Conservation (phyloP, 2,888 invertebrate species). For the Adelognathus sp. region DNA sequence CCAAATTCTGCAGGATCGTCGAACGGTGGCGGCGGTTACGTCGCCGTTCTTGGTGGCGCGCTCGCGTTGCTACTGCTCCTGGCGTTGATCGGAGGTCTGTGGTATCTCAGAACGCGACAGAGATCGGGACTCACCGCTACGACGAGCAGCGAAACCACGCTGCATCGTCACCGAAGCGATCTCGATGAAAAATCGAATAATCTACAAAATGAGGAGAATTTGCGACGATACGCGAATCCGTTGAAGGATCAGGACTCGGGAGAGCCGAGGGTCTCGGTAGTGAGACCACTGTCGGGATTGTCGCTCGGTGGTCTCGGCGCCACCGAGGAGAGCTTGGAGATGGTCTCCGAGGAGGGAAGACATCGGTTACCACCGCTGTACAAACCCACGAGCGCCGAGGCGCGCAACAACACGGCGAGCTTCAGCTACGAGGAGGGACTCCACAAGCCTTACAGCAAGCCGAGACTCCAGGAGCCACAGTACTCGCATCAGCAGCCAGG, state of each 20-base stretch:
- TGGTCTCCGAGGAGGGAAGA: slow-evolving; percentile 84
- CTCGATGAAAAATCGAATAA: slow-evolving; percentile 93
- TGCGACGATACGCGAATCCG: slow-evolving; percentile 91
- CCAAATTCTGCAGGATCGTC: slow-evolving; percentile 65
- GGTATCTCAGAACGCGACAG: slow-evolving; percentile 74
- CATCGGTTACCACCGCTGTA: slow-evolving; percentile 84
- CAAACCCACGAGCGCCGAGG: slow-evolving; percentile 93
- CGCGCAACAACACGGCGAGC: slow-evolving; percentile 91
- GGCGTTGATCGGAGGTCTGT: slow-evolving; percentile 73
- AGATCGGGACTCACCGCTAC: slow-evolving; percentile 78
- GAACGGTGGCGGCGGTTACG: slow-evolving; percentile 68
- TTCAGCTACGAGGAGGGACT: slow-evolving; percentile 78
- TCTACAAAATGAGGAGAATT: slow-evolving; percentile 94
- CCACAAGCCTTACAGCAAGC: slow-evolving; percentile 79
- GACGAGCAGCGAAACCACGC: slow-evolving; percentile 78
- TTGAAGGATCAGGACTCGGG: slow-evolving; percentile 85
- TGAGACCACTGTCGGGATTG: slow-evolving; percentile 81
- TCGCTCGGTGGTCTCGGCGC: slow-evolving; percentile 81
- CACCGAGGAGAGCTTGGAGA: slow-evolving; percentile 85
- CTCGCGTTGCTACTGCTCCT: slow-evolving; percentile 73
- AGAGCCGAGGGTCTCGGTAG: slow-evolving; percentile 82
- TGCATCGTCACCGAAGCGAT: slow-evolving; percentile 85
- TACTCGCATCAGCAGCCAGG: slow-evolving; percentile 76
- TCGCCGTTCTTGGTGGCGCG: slow-evolving; percentile 76
- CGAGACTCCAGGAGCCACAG: slow-evolving; percentile 77